Percentiles rank a stretch among this genome's conserved stretches.
phyloP scores from a whole-genome alignment of 1,140 invertebrate genomes.

The Manduca sexta region DNA sequence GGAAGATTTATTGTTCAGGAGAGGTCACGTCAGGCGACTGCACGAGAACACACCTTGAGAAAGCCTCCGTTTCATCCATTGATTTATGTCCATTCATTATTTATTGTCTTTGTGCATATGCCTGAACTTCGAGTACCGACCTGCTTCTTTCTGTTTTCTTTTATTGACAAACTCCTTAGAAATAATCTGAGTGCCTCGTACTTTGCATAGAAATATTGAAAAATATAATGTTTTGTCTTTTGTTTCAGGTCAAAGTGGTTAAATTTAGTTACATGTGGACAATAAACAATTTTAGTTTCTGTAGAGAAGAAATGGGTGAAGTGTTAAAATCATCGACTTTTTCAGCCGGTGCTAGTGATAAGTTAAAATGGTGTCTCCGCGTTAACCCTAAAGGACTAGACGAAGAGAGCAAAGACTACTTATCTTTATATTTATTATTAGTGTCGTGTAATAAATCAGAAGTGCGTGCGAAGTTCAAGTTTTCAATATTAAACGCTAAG shows the following conservation, averaged over 20 bases:
- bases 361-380: slow-evolving; percentile 99
- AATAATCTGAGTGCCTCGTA: too few relatives aligned
- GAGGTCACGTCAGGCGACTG: slow-evolving; percentile 3
- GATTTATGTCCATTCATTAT: slow-evolving; percentile 20
- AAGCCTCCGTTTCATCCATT: slow-evolving; percentile 4
- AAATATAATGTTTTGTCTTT: slow-evolving; percentile 21
- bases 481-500: slow-evolving; percentile 99
- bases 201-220: neutral
- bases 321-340: slow-evolving; percentile 99
- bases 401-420: slow-evolving; percentile 99
- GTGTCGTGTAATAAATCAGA: slow-evolving; percentile 99
- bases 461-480: slow-evolving; percentile 99
- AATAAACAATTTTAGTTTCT: slow-evolving; percentile 99
- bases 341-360: slow-evolving; percentile 98
- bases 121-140: neutral
- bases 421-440: slow-evolving; percentile 97
- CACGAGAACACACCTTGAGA: slow-evolving; percentile 13
- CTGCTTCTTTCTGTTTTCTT: neutral
- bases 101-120: slow-evolving; percentile 9
- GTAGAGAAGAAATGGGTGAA: slow-evolving; percentile 99
- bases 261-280: slow-evolving; percentile 99
- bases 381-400: slow-evolving; percentile 99
- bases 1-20: slow-evolving; percentile 24
- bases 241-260: slow-evolving; percentile 97
- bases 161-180: neutral